phyloP scores from a whole-genome alignment of 1,140 invertebrate species.

The Chrysoperla carnea region DNA sequence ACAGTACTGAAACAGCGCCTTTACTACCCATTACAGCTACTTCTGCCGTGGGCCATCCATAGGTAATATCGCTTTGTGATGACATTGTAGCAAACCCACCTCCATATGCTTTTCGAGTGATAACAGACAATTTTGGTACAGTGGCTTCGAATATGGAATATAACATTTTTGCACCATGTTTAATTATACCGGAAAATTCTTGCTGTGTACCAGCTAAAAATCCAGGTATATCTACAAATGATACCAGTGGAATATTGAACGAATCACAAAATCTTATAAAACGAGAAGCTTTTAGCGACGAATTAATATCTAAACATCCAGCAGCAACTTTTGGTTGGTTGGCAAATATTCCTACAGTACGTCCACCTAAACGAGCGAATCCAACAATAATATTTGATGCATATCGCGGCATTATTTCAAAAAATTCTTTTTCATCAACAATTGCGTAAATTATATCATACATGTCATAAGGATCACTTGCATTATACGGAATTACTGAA shows the following conservation, averaged over 20 bases:
- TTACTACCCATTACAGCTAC: conserved; percentile 49
- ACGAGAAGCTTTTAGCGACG: conserved; percentile 54
- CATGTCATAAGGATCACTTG: conserved; percentile 52
- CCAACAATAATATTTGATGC: conserved; percentile 54
- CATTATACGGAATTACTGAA: conserved; percentile 45
- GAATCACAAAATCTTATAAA: conserved; percentile 62
- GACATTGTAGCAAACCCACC: conserved; percentile 59
- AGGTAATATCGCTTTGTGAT: conserved; percentile 53
- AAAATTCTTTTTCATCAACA: conserved; percentile 53
- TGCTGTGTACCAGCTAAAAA: conserved; percentile 50
- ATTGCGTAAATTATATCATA: conserved; percentile 36
- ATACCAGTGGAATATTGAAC: conserved; percentile 57
- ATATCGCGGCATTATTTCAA: conserved; percentile 55
- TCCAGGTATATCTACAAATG: conserved; percentile 59
- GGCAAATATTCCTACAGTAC: conserved; percentile 51
- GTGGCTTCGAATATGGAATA: conserved; percentile 62
- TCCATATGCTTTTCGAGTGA: conserved; percentile 56
- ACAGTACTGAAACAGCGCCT: conserved; percentile 53
- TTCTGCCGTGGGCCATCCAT: conserved; percentile 66
- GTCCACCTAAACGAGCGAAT: conserved; percentile 50
- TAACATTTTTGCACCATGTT: conserved; percentile 57
- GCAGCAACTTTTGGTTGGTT: conserved; percentile 57
- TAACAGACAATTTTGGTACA: conserved; percentile 58
- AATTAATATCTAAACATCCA: conserved; percentile 54
- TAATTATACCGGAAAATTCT: conserved; percentile 54